Conservation (phyloP, 2,888 invertebrate genomes). For the Drosophila incognita region DNA sequence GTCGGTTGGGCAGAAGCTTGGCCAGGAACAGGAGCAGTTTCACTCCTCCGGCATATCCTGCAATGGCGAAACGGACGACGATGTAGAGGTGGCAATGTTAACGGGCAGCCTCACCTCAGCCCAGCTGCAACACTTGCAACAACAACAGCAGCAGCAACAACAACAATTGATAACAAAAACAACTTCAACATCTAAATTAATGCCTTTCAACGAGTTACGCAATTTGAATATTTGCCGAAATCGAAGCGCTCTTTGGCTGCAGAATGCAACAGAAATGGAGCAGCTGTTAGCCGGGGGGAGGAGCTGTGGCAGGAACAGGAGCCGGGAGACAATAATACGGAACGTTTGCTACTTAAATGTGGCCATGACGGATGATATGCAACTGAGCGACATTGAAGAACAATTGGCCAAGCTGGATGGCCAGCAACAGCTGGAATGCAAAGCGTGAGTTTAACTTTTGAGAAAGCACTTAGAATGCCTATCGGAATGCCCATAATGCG, state of each 20-base stretch:
- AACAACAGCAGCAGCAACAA: not conserved
- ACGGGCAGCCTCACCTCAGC: conserved; percentile 64
- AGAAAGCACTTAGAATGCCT: conserved; percentile 40
- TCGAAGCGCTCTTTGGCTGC: conserved; percentile 83
- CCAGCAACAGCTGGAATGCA: conserved; percentile 29
- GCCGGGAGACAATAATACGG: not conserved
- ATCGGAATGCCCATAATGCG: conserved; percentile 59
- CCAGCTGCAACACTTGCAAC: conserved; percentile 57
- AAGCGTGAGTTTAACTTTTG: conserved; percentile 53
- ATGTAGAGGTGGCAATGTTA: conserved; percentile 79
- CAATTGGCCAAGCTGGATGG: conserved; percentile 82
- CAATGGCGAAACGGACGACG: conserved; percentile 83
- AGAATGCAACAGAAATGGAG: conserved; percentile 57
- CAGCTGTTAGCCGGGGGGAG: conserved; percentile 36
- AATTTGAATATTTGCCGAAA: conserved; percentile 84
- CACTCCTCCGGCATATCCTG: conserved; percentile 84
- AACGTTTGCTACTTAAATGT: conserved; percentile 51
- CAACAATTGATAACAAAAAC: not conserved
- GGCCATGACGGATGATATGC: conserved; percentile 81
- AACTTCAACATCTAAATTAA: conserved; percentile 3
- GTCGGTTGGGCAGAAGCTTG: conserved; percentile 7
- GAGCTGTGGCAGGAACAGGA: not conserved
- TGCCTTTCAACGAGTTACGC: conserved; percentile 72
- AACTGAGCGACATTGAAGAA: conserved; percentile 85
- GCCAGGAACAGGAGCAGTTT: conserved; percentile 74